Evolutionary conservation across 2,888 invertebrate species (phyloP).

Genomic region (Clanis bilineata): DNA sequence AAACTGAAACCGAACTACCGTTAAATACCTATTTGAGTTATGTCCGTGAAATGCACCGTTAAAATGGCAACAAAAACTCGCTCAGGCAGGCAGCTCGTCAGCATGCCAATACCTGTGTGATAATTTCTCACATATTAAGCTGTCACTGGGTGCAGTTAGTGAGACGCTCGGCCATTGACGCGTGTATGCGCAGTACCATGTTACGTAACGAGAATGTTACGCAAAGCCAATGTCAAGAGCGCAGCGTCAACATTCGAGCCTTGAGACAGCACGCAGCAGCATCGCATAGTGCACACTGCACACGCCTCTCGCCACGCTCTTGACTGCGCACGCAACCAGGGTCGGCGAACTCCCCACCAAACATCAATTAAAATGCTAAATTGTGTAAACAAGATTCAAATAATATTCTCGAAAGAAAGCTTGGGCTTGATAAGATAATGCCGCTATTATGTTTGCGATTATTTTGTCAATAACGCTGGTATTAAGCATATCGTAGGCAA

Average conservation of each 20-base stretch:
- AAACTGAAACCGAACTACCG: constrained; percentile 35
- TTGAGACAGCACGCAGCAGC: constrained; percentile 5
- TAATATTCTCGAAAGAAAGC: not conserved
- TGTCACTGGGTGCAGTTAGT: constrained; percentile 35
- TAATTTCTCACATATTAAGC: constrained; percentile 33
- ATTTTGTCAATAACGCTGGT: not conserved
- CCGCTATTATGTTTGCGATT: too few species aligned
- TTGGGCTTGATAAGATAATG: not conserved
- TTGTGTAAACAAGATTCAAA: not conserved
- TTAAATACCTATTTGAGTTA: constrained; percentile 40
- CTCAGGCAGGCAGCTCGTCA: constrained; percentile 19
- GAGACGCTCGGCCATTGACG: constrained; percentile 36
- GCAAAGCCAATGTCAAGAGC: constrained; percentile 75
- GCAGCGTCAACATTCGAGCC: constrained; percentile 23
- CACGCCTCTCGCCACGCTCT: not conserved
- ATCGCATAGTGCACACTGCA: constrained; percentile 3
- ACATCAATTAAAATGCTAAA: constrained; percentile 40
- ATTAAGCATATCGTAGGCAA: too few species aligned
- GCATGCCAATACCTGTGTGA: constrained; percentile 27
- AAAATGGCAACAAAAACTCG: constrained; percentile 41
- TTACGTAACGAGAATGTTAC: constrained; percentile 56
- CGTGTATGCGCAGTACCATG: constrained; percentile 20
- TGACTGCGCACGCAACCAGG: constrained; percentile 21
- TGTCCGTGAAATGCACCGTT: constrained; percentile 39
- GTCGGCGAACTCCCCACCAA: constrained; percentile 63